Base-by-base conservation (phyloP, 2,888 invertebrate genomes). In the Dasypogon diadema region DNA sequence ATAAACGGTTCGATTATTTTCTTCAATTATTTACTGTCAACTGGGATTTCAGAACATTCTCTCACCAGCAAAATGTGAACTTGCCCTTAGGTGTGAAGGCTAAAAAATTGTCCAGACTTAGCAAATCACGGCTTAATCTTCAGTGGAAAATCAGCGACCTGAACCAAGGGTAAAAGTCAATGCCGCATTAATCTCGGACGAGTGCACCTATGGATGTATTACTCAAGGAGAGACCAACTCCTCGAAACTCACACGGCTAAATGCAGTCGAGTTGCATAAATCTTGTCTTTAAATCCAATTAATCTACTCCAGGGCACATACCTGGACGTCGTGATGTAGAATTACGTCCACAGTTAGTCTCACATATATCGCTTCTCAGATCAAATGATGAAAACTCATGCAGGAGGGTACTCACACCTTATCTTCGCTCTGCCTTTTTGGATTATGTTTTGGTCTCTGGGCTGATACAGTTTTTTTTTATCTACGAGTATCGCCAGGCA, bases 261-360 rank as follows among this genome's bases (percentile, higher is more conserved):
- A 70, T 54, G 54, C 34, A 51, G 48, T 70, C 70, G 26, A 37
- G 37, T 56, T 73, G 73, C 73, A 73, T 73, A 73, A 73, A 73
- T 73, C 73, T 73, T 73, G 73, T 73, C 70, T 73, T 73, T 73
- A 73, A 73, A 73, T 73, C 73, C 73, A 73, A 73, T 73, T 73
- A 73, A 73, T 73, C 73, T 73, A 73, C 55, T 73, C 73, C 37
- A 16, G 26, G 34, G 55, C 55, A 56, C 42, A 73, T 56, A 73
- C 56, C 73, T 73, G 73, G 73, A 42, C 73, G 55, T 73, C 73
- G 73, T 73, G 73, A 73, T 22, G 73, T 56, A 8, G 56, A 73
- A 56, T 42, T 73, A 42, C 56, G 55, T 56, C 42, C 56, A 21
- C 70, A 70, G 70, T 51, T 70, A 56, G 37, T 56, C 56, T 42